These are phyloP conservation scores for Acanthopleura granulata DNA, from an alignment of 2,888 invertebrate genomes.

Conservation along the genomic window DNA sequence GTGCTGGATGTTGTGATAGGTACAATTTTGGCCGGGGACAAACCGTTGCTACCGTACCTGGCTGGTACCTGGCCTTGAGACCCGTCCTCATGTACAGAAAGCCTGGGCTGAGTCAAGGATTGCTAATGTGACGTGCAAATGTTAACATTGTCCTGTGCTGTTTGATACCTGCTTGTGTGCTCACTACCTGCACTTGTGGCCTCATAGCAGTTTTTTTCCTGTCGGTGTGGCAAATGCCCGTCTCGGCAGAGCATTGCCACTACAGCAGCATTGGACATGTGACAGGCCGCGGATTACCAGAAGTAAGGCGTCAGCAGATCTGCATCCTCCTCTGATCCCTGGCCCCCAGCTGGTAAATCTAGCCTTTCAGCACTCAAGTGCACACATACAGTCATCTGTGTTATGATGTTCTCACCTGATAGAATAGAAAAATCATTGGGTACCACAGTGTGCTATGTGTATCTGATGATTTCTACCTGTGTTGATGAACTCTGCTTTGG, in stretches of 20 bases:
- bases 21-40: too few species aligned
- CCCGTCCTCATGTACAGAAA: too few species aligned
- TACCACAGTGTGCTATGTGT: background rate
- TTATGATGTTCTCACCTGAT: too few species aligned
- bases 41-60: too few species aligned
- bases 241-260: background rate
- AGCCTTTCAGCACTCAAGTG: too few species aligned
- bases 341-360: too few species aligned
- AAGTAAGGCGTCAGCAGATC: slow-evolving; percentile 6
- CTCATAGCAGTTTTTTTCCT: background rate
- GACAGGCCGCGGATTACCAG: background rate
- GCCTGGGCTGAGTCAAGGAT: background rate
- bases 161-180: slow-evolving; percentile 13
- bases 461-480: background rate
- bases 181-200: background rate
- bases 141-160: slow-evolving; percentile 9
- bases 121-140: background rate
- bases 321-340: background rate
- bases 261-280: background rate
- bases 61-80: too few species aligned
- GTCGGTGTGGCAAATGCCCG: background rate
- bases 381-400: too few species aligned
- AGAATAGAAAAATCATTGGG: too few species aligned
- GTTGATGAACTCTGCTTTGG: slow-evolving; percentile 13
- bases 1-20: too few species aligned